phyloP scores from a whole-genome alignment of 1,140 invertebrate species.

The Drosophila ficusphila region DNA sequence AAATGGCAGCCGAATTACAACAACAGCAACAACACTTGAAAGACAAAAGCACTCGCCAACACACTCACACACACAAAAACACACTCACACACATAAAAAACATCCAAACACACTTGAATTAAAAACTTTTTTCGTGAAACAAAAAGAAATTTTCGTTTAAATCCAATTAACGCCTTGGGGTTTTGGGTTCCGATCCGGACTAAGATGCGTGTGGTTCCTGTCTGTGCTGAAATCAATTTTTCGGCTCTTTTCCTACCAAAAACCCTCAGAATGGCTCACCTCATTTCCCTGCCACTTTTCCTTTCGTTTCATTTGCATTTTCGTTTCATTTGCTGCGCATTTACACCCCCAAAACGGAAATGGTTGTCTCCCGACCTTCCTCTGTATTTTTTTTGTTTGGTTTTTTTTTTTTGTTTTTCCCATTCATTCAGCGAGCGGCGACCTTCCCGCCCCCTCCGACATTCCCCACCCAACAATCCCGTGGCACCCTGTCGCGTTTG shows the following conservation, averaged over 20 bases:
- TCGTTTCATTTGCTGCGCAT: conserved; percentile 47
- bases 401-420: conserved; percentile 5
- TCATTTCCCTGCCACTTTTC: conserved; percentile 30
- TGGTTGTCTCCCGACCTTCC: conserved; percentile 22
- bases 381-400: too few species aligned
- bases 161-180: conserved; percentile 44
- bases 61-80: too few species aligned
- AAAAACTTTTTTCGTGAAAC: conserved; percentile 46
- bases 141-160: conserved; percentile 58
- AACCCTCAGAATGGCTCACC: neutral
- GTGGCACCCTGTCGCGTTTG: conserved; percentile 26
- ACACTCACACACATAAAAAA: too few species aligned
- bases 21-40: conserved; percentile 3
- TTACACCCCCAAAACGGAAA: conserved; percentile 41
- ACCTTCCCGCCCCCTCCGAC: neutral
- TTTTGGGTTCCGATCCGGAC: conserved; percentile 1
- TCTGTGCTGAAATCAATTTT: conserved; percentile 15
- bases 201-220: conserved; percentile 8
- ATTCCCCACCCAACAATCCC: neutral
- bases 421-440: conserved; percentile 3
- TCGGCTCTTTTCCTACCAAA: neutral
- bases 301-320: conserved; percentile 52
- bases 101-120: neutral
- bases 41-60: conserved; percentile 13
- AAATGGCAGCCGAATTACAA: conserved; percentile 55